phyloP scores from a whole-genome alignment of 2,888 invertebrate species.

The Rosalia funebris region DNA sequence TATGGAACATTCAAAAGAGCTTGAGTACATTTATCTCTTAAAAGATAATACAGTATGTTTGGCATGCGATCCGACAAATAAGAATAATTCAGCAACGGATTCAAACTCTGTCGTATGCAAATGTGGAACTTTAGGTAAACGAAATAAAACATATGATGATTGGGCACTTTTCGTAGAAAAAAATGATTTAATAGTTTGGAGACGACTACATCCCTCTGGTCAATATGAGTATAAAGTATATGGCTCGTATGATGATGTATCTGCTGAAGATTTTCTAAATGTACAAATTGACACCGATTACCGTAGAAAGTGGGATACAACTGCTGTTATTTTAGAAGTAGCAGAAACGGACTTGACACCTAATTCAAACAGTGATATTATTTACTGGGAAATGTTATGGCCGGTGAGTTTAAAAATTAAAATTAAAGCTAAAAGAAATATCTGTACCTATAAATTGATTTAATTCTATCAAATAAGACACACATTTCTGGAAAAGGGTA shows the following conservation, averaged over 20 bases:
- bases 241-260: slow-evolving; percentile 81
- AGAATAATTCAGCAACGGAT: slow-evolving; percentile 23
- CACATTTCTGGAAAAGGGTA: no score
- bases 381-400: slow-evolving; percentile 92
- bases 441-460: no score
- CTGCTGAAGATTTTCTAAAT: slow-evolving; percentile 81
- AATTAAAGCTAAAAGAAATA: no score
- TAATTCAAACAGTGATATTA: slow-evolving; percentile 73
- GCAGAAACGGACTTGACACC: slow-evolving; percentile 73
- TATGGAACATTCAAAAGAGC: slow-evolving; percentile 68
- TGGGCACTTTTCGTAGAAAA: slow-evolving; percentile 86
- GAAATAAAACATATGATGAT: slow-evolving; percentile 62
- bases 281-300: slow-evolving; percentile 85
- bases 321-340: slow-evolving; percentile 77
- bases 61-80: slow-evolving; percentile 60
- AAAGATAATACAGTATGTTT: slow-evolving; percentile 67
- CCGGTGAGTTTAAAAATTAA: slow-evolving; percentile 78
- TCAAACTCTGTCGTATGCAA: slow-evolving; percentile 37
- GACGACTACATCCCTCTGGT: slow-evolving; percentile 74
- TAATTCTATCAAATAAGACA: no score
- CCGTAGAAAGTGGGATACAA: slow-evolving; percentile 82
- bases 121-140: slow-evolving; percentile 40
- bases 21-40: slow-evolving; percentile 68
- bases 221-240: slow-evolving; percentile 88
- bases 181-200: slow-evolving; percentile 84